Conservation (phyloP, 2,888 invertebrate species). For the Baccha elongata region DNA sequence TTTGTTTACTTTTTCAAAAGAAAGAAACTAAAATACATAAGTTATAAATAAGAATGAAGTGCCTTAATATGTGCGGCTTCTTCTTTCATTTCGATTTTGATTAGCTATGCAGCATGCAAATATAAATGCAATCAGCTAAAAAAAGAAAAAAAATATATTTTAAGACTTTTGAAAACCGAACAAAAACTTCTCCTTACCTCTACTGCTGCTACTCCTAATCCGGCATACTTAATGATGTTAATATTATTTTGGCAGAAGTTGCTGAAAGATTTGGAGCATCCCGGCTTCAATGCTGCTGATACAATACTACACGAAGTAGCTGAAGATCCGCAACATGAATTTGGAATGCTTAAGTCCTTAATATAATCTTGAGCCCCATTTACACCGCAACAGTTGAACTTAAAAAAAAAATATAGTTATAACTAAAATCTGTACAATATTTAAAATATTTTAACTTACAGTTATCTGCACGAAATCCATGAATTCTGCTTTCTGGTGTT, state of each 20-base stretch:
- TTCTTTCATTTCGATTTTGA: constrained; percentile 91
- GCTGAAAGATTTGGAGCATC: constrained; percentile 79
- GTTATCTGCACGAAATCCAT: constrained; percentile 78
- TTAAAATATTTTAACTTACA: constrained; percentile 74
- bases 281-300: constrained; percentile 74
- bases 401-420: constrained; percentile 10
- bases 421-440: not conserved
- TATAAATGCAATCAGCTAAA: constrained; percentile 88
- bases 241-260: constrained; percentile 80
- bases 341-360: constrained; percentile 73
- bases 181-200: constrained; percentile 87
- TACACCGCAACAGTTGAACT: constrained; percentile 80
- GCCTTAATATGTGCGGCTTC: too few species aligned
- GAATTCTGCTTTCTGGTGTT: constrained; percentile 73
- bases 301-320: constrained; percentile 75
- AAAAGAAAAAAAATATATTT: not conserved
- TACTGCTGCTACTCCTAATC: constrained; percentile 87
- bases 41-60: too few species aligned
- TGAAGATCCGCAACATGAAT: constrained; percentile 79
- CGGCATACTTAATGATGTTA: constrained; percentile 85
- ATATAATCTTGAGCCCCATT: constrained; percentile 76
- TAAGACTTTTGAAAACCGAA: not conserved
- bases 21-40: too few species aligned
- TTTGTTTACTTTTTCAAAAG: too few species aligned
- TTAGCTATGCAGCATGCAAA: constrained; percentile 94